A percentile compares a stretch with the other conserved stretches of the same genome.
phyloP scores from a whole-genome alignment of 2,113 vertebrate genomes.

The Chionis minor region DNA sequence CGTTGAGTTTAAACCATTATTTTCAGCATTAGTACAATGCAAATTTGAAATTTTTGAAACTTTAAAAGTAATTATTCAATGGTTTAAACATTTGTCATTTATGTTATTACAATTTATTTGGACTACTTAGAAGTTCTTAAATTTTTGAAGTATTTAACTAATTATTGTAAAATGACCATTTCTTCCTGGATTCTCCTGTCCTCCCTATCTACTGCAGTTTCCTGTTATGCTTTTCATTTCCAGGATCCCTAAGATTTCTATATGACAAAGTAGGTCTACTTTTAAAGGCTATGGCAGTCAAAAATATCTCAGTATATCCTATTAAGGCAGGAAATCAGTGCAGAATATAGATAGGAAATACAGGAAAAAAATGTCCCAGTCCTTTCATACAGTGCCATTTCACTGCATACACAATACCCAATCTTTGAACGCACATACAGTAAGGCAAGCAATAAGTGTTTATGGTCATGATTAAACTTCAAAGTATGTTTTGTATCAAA shows the following conservation, averaged over 20 bases:
- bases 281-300: background rate
- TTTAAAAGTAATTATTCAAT: background rate
- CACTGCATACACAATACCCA: background rate
- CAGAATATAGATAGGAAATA: background rate
- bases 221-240: background rate
- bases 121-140: background rate
- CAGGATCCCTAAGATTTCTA: background rate
- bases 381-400: background rate
- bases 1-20: background rate
- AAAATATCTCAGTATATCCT: background rate
- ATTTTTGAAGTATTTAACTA: background rate
- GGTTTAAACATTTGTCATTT: background rate
- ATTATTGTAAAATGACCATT: background rate
- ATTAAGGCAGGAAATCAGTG: background rate
- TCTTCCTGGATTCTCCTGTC: background rate
- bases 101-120: background rate
- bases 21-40: background rate
- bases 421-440: background rate
- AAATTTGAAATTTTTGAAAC: background rate
- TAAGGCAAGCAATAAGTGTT: background rate
- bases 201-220: background rate
- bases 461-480: conserved; percentile 27
- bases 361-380: background rate
- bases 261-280: background rate
- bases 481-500: conserved; percentile 42